These are phyloP conservation scores for Liolophura sinensis DNA, from an alignment of 1,140 invertebrate species.

Conservation along the genomic window DNA sequence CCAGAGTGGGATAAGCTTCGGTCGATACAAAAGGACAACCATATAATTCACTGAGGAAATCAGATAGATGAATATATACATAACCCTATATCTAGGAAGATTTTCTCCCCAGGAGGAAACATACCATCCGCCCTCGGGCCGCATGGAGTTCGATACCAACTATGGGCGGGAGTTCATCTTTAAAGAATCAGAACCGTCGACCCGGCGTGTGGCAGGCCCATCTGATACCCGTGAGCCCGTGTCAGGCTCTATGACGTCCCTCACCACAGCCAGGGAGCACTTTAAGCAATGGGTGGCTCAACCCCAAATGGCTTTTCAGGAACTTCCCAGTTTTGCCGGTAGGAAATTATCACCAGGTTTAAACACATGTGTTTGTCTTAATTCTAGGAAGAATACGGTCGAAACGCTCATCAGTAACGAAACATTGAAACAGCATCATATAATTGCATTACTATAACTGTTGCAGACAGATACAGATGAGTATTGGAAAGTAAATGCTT, in stretches of 20 bases:
- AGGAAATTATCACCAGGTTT: slow-evolving; percentile 2
- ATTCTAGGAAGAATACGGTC: not conserved
- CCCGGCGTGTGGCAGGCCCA: not conserved
- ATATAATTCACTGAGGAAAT: not conserved
- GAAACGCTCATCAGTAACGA: not conserved
- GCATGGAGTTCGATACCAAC: slow-evolving; percentile 32
- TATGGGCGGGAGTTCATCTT: slow-evolving; percentile 41
- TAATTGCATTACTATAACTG: not conserved
- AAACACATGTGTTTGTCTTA: no score
- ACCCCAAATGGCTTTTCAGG: slow-evolving; percentile 41
- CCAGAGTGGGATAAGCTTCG: not conserved
- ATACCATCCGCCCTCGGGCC: slow-evolving; percentile 31
- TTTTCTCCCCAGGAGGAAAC: slow-evolving; percentile 31
- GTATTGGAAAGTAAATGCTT: not conserved
- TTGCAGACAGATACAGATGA: not conserved
- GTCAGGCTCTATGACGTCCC: slow-evolving; percentile 19
- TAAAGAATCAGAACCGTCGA: slow-evolving; percentile 24
- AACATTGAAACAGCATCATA: not conserved
- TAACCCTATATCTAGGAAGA: not conserved
- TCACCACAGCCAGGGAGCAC: slow-evolving; percentile 48
- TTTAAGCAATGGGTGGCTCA: slow-evolving; percentile 48
- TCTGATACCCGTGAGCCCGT: not conserved
- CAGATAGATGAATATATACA: not conserved
- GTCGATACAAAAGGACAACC: not conserved
- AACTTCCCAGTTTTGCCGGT: slow-evolving; percentile 54